A percentile compares a stretch with the other conserved stretches of the same genome.
These are phyloP conservation scores for Eristalis intricaria DNA, from an alignment of 2,888 invertebrate species.

Conservation along the genomic window DNA sequence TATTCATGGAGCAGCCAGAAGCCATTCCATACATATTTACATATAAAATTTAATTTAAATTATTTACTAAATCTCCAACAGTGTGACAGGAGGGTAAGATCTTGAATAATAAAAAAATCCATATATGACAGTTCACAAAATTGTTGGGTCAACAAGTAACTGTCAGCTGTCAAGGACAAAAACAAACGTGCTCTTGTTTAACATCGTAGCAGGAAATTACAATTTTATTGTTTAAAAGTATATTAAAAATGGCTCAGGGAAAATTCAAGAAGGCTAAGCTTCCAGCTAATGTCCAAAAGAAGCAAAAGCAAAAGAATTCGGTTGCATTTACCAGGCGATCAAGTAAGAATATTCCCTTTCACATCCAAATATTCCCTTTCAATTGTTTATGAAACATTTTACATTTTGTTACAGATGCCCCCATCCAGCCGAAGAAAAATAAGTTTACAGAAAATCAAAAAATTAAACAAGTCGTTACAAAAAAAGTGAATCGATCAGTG, in stretches of 20 bases:
- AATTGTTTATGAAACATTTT: not conserved
- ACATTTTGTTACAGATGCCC: conserved; percentile 82
- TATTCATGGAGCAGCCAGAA: too few species aligned
- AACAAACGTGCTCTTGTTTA: conserved; percentile 32
- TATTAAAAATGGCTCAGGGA: conserved; percentile 84
- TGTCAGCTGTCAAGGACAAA: not conserved
- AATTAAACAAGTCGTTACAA: conserved; percentile 84
- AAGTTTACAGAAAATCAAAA: conserved; percentile 84
- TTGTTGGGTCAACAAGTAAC: too few species aligned
- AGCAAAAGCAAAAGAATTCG: conserved; percentile 82
- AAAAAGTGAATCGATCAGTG: conserved; percentile 84
- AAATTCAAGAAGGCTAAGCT: conserved; percentile 85
- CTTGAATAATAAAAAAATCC: too few species aligned
- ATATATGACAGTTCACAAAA: too few species aligned
- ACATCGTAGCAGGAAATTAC: not conserved
- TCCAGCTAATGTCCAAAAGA: conserved; percentile 82
- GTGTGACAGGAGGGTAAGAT: too few species aligned
- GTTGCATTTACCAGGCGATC: conserved; percentile 82
- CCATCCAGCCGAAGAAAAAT: conserved; percentile 84
- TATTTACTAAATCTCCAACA: too few species aligned
- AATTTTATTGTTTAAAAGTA: not conserved
- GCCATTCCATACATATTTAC: too few species aligned
- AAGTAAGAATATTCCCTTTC: conserved; percentile 81
- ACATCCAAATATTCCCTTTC: not conserved
- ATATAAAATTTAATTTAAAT: too few species aligned